phyloP scores from a whole-genome alignment of 1,140 invertebrate genomes.

The Ptiloglossa arizonensis region DNA sequence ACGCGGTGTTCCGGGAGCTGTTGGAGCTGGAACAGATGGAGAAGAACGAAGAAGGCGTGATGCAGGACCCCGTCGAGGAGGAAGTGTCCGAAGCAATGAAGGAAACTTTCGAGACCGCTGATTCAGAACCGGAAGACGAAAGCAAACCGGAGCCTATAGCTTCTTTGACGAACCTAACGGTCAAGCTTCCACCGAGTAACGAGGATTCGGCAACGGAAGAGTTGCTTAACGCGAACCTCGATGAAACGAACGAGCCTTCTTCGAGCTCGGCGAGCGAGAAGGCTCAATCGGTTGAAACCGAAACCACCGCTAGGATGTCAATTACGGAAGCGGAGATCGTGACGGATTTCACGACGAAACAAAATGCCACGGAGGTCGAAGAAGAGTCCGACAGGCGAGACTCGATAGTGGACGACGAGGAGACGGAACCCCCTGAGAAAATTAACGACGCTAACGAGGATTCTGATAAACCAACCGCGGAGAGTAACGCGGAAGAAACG shows the following conservation, averaged over 20 bases:
- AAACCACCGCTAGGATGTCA: constrained; percentile 30
- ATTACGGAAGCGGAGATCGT: constrained; percentile 23
- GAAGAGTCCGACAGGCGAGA: constrained; percentile 47
- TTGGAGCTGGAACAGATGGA: constrained; percentile 87
- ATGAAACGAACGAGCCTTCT: constrained; percentile 27
- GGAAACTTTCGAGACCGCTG: constrained; percentile 48
- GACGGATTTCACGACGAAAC: constrained; percentile 33
- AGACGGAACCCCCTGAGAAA: constrained; percentile 27
- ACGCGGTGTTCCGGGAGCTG: constrained; percentile 92
- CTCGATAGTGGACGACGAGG: constrained; percentile 29
- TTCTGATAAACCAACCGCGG: constrained; percentile 38
- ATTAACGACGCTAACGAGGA: constrained; percentile 43
- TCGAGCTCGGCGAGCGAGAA: constrained; percentile 21
- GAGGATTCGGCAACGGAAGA: constrained; percentile 56
- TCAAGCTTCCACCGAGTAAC: constrained; percentile 68
- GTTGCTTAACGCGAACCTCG: background rate
- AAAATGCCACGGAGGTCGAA: constrained; percentile 24
- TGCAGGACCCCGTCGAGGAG: constrained; percentile 69
- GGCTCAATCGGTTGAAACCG: constrained; percentile 20
- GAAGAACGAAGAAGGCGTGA: constrained; percentile 41
- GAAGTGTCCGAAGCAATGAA: constrained; percentile 64
- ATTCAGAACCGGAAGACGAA: constrained; percentile 17
- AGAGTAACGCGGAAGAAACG: constrained; percentile 61
- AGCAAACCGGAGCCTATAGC: constrained; percentile 48
- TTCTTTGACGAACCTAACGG: constrained; percentile 71